Conservation (phyloP, 2,797 vertebrate genomes). For the Cuniculus paca region DNA sequence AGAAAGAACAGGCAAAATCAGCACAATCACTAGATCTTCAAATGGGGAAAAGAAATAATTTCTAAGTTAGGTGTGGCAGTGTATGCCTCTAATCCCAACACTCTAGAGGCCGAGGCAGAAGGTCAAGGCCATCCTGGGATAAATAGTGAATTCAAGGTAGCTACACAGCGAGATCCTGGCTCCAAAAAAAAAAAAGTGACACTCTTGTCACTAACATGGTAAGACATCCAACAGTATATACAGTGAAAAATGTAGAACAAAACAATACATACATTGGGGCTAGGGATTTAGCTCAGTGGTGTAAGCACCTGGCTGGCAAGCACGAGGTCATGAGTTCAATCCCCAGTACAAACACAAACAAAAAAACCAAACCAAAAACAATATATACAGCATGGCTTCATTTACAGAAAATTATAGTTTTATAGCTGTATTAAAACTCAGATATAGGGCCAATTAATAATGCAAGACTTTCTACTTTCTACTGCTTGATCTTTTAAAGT, state of each 20-base stretch:
- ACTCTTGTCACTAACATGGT: background rate
- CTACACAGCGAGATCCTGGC: background rate
- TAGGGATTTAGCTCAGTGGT: too few species aligned
- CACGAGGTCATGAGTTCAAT: too few species aligned
- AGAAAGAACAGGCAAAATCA: background rate
- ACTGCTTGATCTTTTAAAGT: background rate
- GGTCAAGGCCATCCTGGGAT: background rate
- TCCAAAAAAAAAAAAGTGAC: background rate
- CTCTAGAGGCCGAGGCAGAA: background rate
- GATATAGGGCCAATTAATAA: background rate
- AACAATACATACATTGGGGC: background rate
- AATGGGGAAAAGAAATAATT: background rate
- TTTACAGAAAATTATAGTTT: constrained; percentile 18
- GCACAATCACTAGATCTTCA: constrained; percentile 3
- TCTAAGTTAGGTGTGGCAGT: background rate
- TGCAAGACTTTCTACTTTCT: constrained; percentile 26
- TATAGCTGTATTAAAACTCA: constrained; percentile 23
- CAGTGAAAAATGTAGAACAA: background rate
- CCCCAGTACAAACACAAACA: too few species aligned
- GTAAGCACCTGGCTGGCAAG: too few species aligned
- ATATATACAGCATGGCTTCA: background rate
- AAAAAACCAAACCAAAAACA: too few species aligned
- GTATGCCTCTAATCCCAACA: background rate
- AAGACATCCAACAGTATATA: background rate
- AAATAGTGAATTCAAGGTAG: background rate